Conservation (phyloP, 2,113 vertebrate species). For the Platysteira castanea region DNA sequence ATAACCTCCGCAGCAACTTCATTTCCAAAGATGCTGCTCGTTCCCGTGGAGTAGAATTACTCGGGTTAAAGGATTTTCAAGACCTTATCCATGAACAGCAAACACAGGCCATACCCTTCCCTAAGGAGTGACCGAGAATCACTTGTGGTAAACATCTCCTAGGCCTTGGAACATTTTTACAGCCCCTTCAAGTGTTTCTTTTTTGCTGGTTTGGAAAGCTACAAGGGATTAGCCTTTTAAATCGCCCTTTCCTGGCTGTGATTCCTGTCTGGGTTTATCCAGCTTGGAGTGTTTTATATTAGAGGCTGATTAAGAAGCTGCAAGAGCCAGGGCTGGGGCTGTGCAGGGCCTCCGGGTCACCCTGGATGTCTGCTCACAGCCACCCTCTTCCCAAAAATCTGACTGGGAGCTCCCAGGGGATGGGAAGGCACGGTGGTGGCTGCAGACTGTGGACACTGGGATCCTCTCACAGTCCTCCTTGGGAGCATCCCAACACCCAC, state of each 20-base stretch:
- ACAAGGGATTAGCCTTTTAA: neutral
- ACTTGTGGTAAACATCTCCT: neutral
- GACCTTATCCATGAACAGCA: accelerated
- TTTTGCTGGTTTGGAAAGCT: neutral
- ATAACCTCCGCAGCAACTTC: neutral
- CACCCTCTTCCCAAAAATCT: neutral
- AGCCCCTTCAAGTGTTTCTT: neutral
- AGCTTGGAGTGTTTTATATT: neutral
- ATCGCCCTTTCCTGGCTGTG: neutral
- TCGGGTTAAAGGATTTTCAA: neutral
- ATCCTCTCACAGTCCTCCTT: neutral
- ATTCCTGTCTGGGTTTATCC: neutral
- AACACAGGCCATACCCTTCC: neutral
- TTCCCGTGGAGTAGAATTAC: neutral
- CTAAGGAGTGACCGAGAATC: neutral
- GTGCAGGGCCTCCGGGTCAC: neutral
- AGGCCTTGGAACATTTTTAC: neutral
- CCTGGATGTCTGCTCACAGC: neutral
- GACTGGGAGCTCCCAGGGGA: neutral
- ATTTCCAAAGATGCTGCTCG: neutral
- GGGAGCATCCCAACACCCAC: neutral
- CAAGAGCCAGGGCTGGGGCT: neutral
- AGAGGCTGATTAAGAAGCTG: neutral
- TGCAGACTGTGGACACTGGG: too few species aligned
- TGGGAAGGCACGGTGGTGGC: accelerated